Base-by-base conservation (phyloP, 2,888 invertebrate species). In the Seira musarum region DNA sequence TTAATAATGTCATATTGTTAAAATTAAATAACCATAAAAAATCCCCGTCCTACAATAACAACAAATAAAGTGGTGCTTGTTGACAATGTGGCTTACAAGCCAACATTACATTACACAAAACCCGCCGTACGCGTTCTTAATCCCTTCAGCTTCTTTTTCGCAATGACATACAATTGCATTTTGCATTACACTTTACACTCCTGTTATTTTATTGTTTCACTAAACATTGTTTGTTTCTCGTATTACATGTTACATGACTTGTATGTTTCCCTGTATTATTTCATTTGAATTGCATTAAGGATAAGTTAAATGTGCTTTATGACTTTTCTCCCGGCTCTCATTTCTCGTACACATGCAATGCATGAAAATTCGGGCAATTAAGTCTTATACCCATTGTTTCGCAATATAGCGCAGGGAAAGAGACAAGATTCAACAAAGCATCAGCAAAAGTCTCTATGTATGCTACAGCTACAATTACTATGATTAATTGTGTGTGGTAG, bases 11-110 rank as follows among this genome's bases (percentile, higher is more conserved):
- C 67, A 67, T 66, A 66, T 67, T 67, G 40, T 67, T 21, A 46
- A 67, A 46, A 19, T 49, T 67, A 67, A 67, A 67, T 67, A 67
- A 67, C 40, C 40, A 67, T 67, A 67, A 67, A 67, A 67, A 35
- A 46, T 6, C 40, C 30, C 46, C 67, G 30, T 67, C 40, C 40
- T 67, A 67, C 67, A 67, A 67, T 49, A 67, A 67, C 46, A 49
- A 67, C 40, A 13, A 67, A 17, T 8, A 67, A 67, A 46, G 46
- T 67, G 46, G 67, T 49, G 22, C 67, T 67, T 46, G 67, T 22
- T 67, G 67, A 49, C 67, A 67, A 19, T 65, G 40, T 35, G n/a
- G n/a, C n/a, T n/a, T n/a, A n/a, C n/a, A n/a, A n/a, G n/a, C n/a
- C n/a, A n/a, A n/a, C n/a, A n/a, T n/a, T n/a, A n/a, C n/a, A n/a